Evolutionary conservation across 1,140 invertebrate genomes (phyloP), one percentile per base, ranked within the genome.

Genomic region (Drosophila obscura): DNA sequence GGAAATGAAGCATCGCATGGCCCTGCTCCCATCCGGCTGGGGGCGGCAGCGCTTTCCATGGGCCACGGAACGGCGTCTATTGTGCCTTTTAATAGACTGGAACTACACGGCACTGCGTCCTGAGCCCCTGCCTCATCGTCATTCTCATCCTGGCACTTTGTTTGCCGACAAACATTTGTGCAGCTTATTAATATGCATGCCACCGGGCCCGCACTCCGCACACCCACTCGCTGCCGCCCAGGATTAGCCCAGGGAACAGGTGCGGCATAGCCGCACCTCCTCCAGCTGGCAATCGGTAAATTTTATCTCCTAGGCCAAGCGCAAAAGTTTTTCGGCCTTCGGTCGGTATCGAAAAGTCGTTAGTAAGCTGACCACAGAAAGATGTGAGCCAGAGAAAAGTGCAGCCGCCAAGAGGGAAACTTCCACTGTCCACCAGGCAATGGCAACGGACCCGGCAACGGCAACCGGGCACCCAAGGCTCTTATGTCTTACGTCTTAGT

Each of bases 281-380:
- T 19, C 7, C 24, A 39, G 35, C 45, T 41, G 8, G 35, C 82
- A 73, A 80, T 85, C 81, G 73, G 53, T 55, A 67, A 72, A 81
- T 84, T 80, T 84, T 84, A 84, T 84, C 82, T 84, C 44, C 77
- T 67, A 64, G 68, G 77, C 67, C 67, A 85, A 80, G 60, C 58
- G 50, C 51, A 74, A 81, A 72, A 85, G 55, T 87, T 85, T 80
- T 62, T n/a, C 52, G 46, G 65, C 57, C 35, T 53, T 50, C 57
- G 74, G 73, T 75, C 46, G 77, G 73, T 85, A 85, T 85, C 82
- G 81, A 77, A 85, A 85, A 85, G 81, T 81, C 81, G 81, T 85
- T 85, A 74, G 81, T 81, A 85, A 85, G 81, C 81, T 85, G 81
- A 85, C 81, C 81, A 61, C 82, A 85, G 71, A 73, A 78, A 67